Evolutionary conservation across 2,113 vertebrate species (phyloP), one percentile per base, ranked within the genome.

Genomic region (Bucco capensis): DNA sequence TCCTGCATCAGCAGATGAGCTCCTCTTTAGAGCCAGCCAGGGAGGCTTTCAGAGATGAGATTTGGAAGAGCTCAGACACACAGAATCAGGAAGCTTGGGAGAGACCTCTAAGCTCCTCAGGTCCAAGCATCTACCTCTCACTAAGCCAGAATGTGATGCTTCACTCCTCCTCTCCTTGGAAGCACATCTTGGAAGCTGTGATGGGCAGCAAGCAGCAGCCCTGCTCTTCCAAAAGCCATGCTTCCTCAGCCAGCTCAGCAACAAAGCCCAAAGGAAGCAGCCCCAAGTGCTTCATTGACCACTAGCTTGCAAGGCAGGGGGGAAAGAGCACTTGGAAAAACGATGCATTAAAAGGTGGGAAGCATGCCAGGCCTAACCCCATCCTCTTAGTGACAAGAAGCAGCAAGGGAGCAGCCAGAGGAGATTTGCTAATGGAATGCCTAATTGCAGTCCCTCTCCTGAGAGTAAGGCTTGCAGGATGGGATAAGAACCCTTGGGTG

Each of bases 331-430:
- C n/a, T n/a, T n/a, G n/a, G n/a, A n/a, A n/a, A n/a, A n/a, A n/a
- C n/a, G n/a, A 96, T 92, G 96, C 96, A 97, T 98, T 97, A 97
- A 97, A n/a, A 96, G 88, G 94, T 96, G 94, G 97, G 97, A 97
- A 92, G 47, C 86, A 88, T 89, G 97, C 97, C 97, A 97, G 75
- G 64, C 93, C 72, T 88, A 73, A 62, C 86, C 86, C 4, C 57
- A 94, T 95, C 94, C 90, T 97, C 91, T 94, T 81, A 93, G 94
- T 91, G 94, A 96, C 92, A 93, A 96, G 95, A 91, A 94, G 89
- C 79, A 97, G 95, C 96, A 96, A 96, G 96, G 89, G 44, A 92
- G 93, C 80, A 93, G 87, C 70, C 31, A 89, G 83, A 93, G 91
- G 89, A 88, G 50, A 78, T 81, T 96, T 89, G 79, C 80, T 96